phyloP scores from a whole-genome alignment of 2,888 invertebrate species.

The Chymomyza caudatula region DNA sequence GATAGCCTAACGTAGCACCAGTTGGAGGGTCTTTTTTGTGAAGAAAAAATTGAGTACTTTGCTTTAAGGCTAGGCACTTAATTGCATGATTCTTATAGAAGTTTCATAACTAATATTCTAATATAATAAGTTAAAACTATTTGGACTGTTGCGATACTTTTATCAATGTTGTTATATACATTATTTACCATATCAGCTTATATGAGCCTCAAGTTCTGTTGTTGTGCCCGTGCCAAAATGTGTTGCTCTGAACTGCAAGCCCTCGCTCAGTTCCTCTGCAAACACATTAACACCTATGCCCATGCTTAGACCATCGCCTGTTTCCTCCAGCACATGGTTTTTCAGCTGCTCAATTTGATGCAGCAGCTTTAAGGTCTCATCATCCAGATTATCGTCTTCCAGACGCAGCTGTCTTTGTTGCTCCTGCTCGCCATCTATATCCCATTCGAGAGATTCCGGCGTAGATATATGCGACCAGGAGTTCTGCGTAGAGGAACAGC shows the following conservation, averaged over 20 bases:
- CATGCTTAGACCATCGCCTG: constrained; percentile 79
- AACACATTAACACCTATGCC: constrained; percentile 27
- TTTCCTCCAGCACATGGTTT: constrained; percentile 83
- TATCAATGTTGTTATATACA: constrained; percentile 32
- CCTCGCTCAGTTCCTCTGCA: constrained; percentile 48
- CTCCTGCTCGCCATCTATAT: constrained; percentile 79
- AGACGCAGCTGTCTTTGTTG: constrained; percentile 74
- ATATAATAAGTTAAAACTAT: background rate
- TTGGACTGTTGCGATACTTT: background rate
- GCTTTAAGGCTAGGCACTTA: constrained; percentile 54
- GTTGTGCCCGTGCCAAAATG: constrained; percentile 40
- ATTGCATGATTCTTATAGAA: constrained; percentile 20
- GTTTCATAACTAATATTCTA: background rate
- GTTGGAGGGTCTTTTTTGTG: too few species aligned
- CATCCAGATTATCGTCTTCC: constrained; percentile 80
- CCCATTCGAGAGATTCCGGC: constrained; percentile 85
- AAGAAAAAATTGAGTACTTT: background rate
- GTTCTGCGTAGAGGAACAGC: constrained; percentile 77
- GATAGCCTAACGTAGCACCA: too few species aligned
- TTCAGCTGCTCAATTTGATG: constrained; percentile 84
- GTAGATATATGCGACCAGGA: constrained; percentile 83
- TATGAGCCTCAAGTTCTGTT: constrained; percentile 42
- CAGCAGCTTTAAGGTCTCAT: constrained; percentile 83
- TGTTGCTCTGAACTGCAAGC: constrained; percentile 46
- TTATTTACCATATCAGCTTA: constrained; percentile 49